These are phyloP conservation scores for Gymnarchus niloticus DNA, from an alignment of 2,113 vertebrate species.

Conservation along the genomic window DNA sequence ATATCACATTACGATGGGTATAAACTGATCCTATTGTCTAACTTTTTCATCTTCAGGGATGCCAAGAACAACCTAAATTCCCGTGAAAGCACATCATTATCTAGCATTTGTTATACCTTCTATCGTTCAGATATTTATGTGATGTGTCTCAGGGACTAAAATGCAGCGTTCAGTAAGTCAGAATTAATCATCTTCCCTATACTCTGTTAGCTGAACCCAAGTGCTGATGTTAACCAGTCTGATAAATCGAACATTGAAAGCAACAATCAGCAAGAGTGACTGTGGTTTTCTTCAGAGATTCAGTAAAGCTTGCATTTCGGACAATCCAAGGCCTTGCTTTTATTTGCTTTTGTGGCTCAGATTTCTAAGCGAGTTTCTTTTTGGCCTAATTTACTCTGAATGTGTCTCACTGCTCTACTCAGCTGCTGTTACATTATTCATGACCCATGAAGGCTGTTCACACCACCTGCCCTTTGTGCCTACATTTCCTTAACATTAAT, in stretches of 20 bases:
- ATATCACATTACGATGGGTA: neutral
- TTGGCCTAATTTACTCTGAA: neutral
- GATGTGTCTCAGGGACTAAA: neutral
- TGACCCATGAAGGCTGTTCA: slow-evolving; percentile 21
- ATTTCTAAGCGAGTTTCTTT: neutral
- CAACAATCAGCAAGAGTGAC: neutral
- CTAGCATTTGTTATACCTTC: neutral
- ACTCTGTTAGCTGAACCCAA: neutral
- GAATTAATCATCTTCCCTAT: neutral
- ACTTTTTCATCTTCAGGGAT: neutral
- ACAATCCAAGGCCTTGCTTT: neutral
- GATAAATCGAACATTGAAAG: neutral
- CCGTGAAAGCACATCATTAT: neutral
- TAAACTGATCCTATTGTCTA: neutral
- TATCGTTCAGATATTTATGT: neutral
- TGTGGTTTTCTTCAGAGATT: neutral
- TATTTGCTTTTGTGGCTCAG: neutral
- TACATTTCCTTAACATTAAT: slow-evolving; percentile 31
- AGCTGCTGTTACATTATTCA: neutral
- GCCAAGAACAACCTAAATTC: neutral
- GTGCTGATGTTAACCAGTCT: neutral
- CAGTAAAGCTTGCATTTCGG: neutral
- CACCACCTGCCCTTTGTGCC: neutral
- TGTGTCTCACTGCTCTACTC: neutral
- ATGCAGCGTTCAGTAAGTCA: neutral